These are phyloP conservation scores for Trichoplusia ni DNA, from an alignment of 1,140 invertebrate species.

Conservation along the genomic window DNA sequence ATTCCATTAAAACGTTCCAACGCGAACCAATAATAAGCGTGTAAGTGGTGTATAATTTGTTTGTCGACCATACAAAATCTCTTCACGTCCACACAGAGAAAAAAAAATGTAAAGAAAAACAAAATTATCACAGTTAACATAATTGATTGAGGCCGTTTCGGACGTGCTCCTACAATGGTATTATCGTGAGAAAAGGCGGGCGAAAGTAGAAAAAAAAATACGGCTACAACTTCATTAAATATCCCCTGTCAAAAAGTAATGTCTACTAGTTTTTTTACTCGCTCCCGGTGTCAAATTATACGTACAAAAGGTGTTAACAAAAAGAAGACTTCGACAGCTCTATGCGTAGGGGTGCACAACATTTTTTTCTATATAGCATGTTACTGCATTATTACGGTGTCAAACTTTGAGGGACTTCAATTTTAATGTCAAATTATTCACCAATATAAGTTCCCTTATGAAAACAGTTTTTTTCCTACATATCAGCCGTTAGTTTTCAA, in stretches of 20 bases:
- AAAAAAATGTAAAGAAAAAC: slow-evolving; percentile 48
- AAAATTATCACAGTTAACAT: slow-evolving; percentile 78
- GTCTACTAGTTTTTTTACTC: slow-evolving; percentile 74
- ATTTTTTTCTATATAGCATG: slow-evolving; percentile 49
- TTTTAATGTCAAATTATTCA: not conserved
- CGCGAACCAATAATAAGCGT: slow-evolving; percentile 55
- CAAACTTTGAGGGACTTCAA: not conserved
- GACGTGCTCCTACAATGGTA: slow-evolving; percentile 72
- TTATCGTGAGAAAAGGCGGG: slow-evolving; percentile 66
- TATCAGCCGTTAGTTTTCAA: too few species aligned
- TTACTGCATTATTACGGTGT: not conserved
- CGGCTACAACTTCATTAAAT: slow-evolving; percentile 79
- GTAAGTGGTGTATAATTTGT: slow-evolving; percentile 71
- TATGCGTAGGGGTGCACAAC: slow-evolving; percentile 56
- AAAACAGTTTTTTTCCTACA: too few species aligned
- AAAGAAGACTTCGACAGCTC: slow-evolving; percentile 60
- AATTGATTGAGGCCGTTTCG: slow-evolving; percentile 74
- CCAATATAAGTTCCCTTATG: not conserved
- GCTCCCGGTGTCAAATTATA: slow-evolving; percentile 80
- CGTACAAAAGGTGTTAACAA: slow-evolving; percentile 80
- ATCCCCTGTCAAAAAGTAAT: slow-evolving; percentile 78
- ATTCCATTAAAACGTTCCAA: slow-evolving; percentile 29
- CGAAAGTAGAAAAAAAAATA: slow-evolving; percentile 64
- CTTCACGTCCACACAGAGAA: slow-evolving; percentile 47
- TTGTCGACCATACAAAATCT: slow-evolving; percentile 64